phyloP scores from a whole-genome alignment of 1,140 invertebrate species.

The Phymastichus coffea region DNA sequence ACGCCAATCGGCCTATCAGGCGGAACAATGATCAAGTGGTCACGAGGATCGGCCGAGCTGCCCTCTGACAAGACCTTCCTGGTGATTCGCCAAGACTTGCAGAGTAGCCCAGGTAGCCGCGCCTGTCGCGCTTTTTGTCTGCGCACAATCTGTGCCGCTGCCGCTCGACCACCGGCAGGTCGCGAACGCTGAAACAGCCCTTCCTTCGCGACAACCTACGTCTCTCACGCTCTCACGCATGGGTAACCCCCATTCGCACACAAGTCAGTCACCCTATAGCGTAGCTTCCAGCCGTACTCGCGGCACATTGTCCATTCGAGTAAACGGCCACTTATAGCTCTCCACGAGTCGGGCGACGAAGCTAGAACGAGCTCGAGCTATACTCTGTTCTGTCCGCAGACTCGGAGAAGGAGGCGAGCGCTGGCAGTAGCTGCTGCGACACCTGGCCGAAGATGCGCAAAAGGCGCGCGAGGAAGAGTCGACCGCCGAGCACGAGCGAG shows the following conservation, averaged over 20 bases:
- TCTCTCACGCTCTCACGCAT: too few species aligned
- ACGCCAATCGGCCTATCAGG: too few species aligned
- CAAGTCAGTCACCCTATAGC: too few species aligned
- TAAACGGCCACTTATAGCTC: not conserved
- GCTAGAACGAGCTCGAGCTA: too few species aligned
- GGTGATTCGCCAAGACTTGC: conserved; percentile 41
- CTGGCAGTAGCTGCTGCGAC: not conserved
- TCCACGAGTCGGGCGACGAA: not conserved
- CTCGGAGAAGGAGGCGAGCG: not conserved
- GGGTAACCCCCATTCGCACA: too few species aligned
- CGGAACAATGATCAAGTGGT: conserved; percentile 49
- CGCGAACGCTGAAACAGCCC: too few species aligned
- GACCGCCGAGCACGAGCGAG: too few species aligned
- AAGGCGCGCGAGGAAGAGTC: not conserved
- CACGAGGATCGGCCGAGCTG: conserved; percentile 34
- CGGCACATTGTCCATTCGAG: not conserved
- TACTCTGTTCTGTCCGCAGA: too few species aligned
- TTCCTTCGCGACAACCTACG: too few species aligned
- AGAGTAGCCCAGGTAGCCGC: not conserved
- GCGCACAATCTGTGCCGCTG: too few species aligned
- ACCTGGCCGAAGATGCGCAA: conserved; percentile 9
- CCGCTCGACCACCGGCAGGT: too few species aligned
- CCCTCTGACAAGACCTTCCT: conserved; percentile 45
- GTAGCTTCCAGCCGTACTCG: too few species aligned
- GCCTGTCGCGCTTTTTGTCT: not conserved